Conservation (phyloP, 2,888 invertebrate genomes). For the Acleris laterana region DNA sequence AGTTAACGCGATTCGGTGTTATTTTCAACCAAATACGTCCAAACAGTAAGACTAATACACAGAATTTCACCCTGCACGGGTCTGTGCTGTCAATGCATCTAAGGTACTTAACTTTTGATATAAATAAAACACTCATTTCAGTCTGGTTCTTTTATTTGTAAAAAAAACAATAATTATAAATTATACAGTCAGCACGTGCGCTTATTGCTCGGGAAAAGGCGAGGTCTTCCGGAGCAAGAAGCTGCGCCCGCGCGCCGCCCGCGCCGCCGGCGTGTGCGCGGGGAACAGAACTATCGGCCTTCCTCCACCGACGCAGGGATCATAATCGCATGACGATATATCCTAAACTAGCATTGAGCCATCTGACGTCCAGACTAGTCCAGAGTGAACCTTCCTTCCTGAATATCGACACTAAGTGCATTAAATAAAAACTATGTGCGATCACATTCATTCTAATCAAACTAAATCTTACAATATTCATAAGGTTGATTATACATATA, state of each 20-base stretch:
- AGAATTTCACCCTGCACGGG: too few species aligned
- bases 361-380: conserved; percentile 46
- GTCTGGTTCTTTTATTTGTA: conserved; percentile 82
- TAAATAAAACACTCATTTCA: conserved; percentile 57
- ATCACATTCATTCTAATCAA: conserved; percentile 65
- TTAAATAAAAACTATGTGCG: conserved; percentile 69
- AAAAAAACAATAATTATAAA: conserved; percentile 75
- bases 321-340: conserved; percentile 38
- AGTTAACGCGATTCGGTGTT: too few species aligned
- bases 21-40: too few species aligned
- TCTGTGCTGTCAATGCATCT: too few species aligned
- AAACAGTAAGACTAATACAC: too few species aligned
- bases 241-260: conserved; percentile 51
- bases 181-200: conserved; percentile 77
- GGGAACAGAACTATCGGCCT: conserved; percentile 35
- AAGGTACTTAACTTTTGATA: not conserved
- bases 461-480: conserved; percentile 58
- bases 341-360: conserved; percentile 59
- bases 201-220: conserved; percentile 83
- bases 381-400: conserved; percentile 38
- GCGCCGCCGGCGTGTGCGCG: conserved; percentile 35
- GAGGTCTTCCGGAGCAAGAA: conserved; percentile 83
- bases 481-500: conserved; percentile 57
- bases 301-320: conserved; percentile 5
- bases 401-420: conserved; percentile 58